Conservation (phyloP, 1,140 invertebrate species). For the Drosophila sechellia region DNA sequence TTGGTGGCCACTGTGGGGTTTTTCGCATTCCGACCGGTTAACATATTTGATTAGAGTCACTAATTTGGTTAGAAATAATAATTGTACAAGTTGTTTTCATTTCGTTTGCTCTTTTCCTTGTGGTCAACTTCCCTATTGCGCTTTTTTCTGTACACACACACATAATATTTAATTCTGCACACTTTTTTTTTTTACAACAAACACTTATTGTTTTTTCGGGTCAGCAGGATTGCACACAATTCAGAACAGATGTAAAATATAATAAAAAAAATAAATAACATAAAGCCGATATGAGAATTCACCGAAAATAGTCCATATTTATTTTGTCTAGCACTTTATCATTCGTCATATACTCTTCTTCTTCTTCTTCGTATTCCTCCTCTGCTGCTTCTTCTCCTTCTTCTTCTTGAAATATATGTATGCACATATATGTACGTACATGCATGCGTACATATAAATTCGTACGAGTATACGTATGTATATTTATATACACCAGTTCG, state of each 20-base stretch:
- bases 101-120: not conserved
- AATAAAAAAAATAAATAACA: slow-evolving; percentile 16
- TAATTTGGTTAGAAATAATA: not conserved
- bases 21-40: not conserved
- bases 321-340: slow-evolving; percentile 48
- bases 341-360: slow-evolving; percentile 45
- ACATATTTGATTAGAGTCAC: too few relatives aligned
- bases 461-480: slow-evolving; percentile 3
- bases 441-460: slow-evolving; percentile 20
- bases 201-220: slow-evolving; percentile 12
- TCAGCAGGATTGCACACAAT: slow-evolving; percentile 8
- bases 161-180: slow-evolving; percentile 12
- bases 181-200: slow-evolving; percentile 5
- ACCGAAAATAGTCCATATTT: slow-evolving; percentile 24
- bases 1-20: not conserved
- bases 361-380: slow-evolving; percentile 2
- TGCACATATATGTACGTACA: slow-evolving; percentile 26
- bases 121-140: slow-evolving; percentile 5
- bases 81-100: not conserved
- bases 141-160: slow-evolving; percentile 12
- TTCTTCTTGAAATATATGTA: slow-evolving; percentile 2
- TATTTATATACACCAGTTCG: slow-evolving; percentile 23
- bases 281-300: slow-evolving; percentile 27
- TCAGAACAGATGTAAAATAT: slow-evolving; percentile 5
- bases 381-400: slow-evolving; percentile 3